Conservation (phyloP, 2,797 vertebrate genomes). For the Chiroxiphia lanceolata region DNA sequence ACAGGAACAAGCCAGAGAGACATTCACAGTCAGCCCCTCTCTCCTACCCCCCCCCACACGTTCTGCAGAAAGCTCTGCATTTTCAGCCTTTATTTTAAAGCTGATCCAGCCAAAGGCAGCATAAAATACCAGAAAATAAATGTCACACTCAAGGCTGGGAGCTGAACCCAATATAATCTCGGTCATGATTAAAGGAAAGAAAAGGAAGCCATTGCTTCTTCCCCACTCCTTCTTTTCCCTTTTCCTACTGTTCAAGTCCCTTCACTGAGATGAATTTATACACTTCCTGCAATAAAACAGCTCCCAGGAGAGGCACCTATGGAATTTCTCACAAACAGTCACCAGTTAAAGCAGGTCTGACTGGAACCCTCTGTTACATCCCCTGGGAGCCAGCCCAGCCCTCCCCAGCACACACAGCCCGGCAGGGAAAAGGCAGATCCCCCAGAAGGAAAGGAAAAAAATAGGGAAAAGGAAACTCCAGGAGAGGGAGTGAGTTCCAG, state of each 20-base stretch:
- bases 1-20: not conserved
- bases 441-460: not conserved
- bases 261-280: not conserved
- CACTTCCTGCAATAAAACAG: not conserved
- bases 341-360: not conserved
- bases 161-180: not conserved
- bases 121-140: not conserved
- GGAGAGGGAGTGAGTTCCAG: not conserved
- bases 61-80: not conserved
- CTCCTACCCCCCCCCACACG: not conserved
- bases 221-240: not conserved
- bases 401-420: not conserved
- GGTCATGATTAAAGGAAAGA: fast-evolving
- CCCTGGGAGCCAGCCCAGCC: not conserved
- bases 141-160: fast-evolving
- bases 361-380: fast-evolving
- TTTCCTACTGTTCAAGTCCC: not conserved
- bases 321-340: not conserved
- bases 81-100: not conserved
- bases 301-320: not conserved
- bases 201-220: not conserved
- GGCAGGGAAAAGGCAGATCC: not conserved
- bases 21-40: not conserved
- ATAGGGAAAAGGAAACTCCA: not conserved
- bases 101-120: not conserved